Percentiles rank a stretch among this genome's conserved stretches.
phyloP scores from a whole-genome alignment of 2,113 vertebrate genomes.

The Terrapene triunguis region DNA sequence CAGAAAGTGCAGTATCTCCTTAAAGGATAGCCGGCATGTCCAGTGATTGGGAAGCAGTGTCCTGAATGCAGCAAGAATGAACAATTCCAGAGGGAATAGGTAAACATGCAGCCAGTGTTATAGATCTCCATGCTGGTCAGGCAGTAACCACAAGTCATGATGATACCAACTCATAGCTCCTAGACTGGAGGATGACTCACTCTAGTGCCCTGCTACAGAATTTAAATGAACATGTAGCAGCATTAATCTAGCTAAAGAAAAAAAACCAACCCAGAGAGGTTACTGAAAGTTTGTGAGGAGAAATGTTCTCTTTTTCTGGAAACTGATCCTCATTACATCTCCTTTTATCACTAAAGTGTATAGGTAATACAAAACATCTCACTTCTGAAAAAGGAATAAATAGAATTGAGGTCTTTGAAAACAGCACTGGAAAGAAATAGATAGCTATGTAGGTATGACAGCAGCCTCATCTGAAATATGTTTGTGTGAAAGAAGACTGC shows the following conservation, averaged over 20 bases:
- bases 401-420: background rate
- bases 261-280: background rate
- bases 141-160: background rate
- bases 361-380: background rate
- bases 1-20: background rate
- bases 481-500: background rate
- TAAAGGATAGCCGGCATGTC: background rate
- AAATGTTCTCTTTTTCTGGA: background rate
- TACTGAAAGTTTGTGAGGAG: background rate
- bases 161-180: background rate
- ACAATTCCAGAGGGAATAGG: background rate
- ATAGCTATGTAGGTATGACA: background rate
- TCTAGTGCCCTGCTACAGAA: background rate
- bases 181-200: background rate
- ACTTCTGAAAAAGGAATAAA: background rate
- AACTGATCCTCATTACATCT: background rate
- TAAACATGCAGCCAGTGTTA: background rate
- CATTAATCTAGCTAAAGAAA: background rate
- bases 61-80: background rate
- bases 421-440: background rate
- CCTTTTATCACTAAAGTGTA: background rate
- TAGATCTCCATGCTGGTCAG: background rate
- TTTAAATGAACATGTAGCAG: background rate
- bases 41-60: background rate
- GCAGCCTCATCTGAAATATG: background rate